Base-by-base conservation (phyloP, 1,140 invertebrate species). In the Metopolophium dirhodum region DNA sequence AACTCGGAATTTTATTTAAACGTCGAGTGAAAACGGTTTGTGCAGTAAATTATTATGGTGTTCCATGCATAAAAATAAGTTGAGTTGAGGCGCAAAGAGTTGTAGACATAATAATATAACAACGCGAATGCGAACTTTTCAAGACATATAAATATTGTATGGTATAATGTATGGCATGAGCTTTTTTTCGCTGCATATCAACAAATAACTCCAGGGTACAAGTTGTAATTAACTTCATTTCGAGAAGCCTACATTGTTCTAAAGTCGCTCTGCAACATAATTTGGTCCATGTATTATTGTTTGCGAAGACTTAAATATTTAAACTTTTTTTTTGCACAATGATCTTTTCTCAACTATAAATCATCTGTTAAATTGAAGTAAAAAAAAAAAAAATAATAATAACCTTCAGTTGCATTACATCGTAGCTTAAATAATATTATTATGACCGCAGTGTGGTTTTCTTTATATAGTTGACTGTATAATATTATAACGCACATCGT, bases 191-290 rank as follows among this genome's bases (percentile, higher is more conserved):
- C 6, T 88, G 18, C 47, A 22, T 51, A 47, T 88, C 49, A n/a
- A 88, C 30, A 88, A 88, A 88, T 88, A 51, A 45, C 47, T 88
- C 86, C n/a, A 18, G 86, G 83, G 86, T 35, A 51, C 47, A 20
- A 51, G 30, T 51, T 88, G 47, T 51, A 88, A 51, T 88, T 88
- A 88, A 88, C 86, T 49, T 88, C n/a, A 49, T 35, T 14, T 22
- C 86, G n/a, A 35, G 4, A 49, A n/a, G 8, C 30, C 22, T 51
- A 47, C 85, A 87, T 87, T 87, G 85, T 87, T 87, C 47, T 49
- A 47, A 87, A 87, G 85, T 87, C 85, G 41, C 85, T 45, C n/a
- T 47, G 85, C 41, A 49, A 87, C 26, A 47, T 30, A 30, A 47
- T 86, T 26, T 86, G 26, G 22, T 45, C 37, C 30, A 20, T 11